phyloP scores from a whole-genome alignment of 2,113 vertebrate species.

The Zosterops lateralis region DNA sequence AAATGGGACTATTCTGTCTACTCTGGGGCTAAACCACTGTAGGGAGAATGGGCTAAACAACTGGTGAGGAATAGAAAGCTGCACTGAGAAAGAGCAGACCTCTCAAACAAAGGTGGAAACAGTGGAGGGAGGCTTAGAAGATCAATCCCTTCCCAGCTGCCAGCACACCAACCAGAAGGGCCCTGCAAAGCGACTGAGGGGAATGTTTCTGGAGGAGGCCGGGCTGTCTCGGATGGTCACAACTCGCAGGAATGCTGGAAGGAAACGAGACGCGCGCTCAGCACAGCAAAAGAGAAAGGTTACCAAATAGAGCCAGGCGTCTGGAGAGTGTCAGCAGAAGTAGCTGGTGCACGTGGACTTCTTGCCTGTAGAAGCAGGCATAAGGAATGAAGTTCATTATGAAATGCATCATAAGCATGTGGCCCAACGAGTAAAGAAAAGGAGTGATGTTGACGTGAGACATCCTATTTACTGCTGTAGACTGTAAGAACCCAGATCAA shows the following conservation, averaged over 20 bases:
- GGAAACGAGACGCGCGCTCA: not conserved
- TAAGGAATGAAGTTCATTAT: constrained; percentile 4
- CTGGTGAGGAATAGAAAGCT: not conserved
- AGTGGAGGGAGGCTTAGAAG: not conserved
- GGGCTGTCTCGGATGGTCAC: not conserved
- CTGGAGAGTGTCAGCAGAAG: not conserved
- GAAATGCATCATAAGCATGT: not conserved
- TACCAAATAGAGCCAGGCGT: not conserved
- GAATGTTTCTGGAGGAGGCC: not conserved
- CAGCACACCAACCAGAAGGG: not conserved
- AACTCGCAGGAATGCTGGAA: not conserved
- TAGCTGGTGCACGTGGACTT: not conserved
- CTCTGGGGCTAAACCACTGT: not conserved
- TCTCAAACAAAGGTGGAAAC: not conserved
- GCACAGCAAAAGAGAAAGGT: not conserved
- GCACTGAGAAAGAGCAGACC: not conserved
- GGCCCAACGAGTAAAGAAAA: not conserved
- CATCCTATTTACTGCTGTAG: not conserved
- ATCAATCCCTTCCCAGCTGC: accelerated
- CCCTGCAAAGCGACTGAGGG: not conserved
- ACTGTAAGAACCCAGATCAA: constrained; percentile 5
- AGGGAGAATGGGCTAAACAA: not conserved
- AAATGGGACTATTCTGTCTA: not conserved
- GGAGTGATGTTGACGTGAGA: not conserved
- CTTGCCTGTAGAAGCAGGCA: not conserved